Base-by-base conservation (phyloP, 1,140 invertebrate genomes). In the Chironomus tepperi region DNA sequence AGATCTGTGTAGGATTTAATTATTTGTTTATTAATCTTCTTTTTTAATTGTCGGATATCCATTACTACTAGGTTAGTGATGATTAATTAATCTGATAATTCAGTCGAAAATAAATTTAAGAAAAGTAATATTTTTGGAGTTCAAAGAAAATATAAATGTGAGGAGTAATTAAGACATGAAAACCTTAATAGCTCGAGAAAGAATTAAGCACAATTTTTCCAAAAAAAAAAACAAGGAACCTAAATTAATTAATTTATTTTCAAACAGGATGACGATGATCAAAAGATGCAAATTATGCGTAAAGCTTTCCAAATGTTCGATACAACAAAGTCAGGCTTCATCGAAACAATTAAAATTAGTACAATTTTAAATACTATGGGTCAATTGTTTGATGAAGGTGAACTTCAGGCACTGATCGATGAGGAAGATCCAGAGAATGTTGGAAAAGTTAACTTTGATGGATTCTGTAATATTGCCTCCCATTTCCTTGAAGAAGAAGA, bases 271-370 rank as follows among this genome's bases (percentile, higher is more conserved):
- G 89, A 90, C 81, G 90, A 93, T 82, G 90, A 92, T 77, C 90
- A 93, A 83, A 93, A 93, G 84, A 88, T 90, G 86, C 90, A 90
- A 79, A 91, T 95, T 83, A 92, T 95, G 86, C 90, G 92, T 79
- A 95, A 95, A 82, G 94, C 93, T 77, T 97, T 97, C 86, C 91
- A 94, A 83, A 96, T 96, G 94, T 96, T 96, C 79, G 95, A 97
- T 83, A 94, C 93, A 76, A 90, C 91, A 75, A 95, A 95, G 83
- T 89, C 89, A 70, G 95, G 94, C 10, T 93, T 91, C 83, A 96
- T 96, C 75, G 93, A 96, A 76, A 93, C 93, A 0, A 83, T 91
- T 65, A 95, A 95, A 80, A 93, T 96, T 80, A 91, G 92, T 74
- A 95, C 93, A 76, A 95, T 96, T 78, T 83, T 97, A n/a, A 95